Conservation (phyloP, 2,888 invertebrate species). For the Caenorhabditis sinica region DNA sequence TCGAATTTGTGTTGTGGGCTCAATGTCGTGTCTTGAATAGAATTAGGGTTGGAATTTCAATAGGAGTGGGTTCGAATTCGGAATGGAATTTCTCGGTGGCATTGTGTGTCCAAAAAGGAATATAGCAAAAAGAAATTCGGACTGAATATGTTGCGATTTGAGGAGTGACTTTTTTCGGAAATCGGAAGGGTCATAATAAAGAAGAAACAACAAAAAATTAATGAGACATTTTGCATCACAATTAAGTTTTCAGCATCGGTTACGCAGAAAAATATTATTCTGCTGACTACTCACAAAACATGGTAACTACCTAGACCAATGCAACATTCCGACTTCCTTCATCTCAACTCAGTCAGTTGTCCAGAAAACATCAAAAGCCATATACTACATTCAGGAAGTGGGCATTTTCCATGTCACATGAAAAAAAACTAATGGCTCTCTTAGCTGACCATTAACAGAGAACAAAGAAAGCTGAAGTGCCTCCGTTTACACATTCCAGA, state of each 20-base stretch:
- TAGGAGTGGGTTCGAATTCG: neutral
- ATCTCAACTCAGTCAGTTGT: neutral
- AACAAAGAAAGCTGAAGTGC: neutral
- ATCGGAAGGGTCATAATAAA: neutral
- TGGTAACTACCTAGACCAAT: no score
- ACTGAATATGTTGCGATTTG: neutral
- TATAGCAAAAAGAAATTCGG: neutral
- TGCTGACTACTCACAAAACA: no score
- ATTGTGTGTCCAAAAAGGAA: neutral
- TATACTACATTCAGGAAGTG: slow-evolving; percentile 6
- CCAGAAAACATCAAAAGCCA: neutral
- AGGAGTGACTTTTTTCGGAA: neutral
- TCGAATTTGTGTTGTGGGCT: slow-evolving; percentile 41
- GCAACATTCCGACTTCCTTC: no score
- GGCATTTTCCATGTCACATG: neutral
- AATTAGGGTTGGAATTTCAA: slow-evolving; percentile 47
- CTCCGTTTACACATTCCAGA: neutral
- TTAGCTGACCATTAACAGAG: neutral
- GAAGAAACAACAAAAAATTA: neutral
- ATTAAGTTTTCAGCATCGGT: no score
- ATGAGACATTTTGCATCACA: no score
- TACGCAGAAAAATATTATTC: no score
- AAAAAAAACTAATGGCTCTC: slow-evolving; percentile 3
- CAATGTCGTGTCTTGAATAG: slow-evolving; percentile 49
- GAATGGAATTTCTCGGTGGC: neutral